These are phyloP conservation scores for Mallotus villosus DNA, from an alignment of 2,797 vertebrate species.

Conservation along the genomic window DNA sequence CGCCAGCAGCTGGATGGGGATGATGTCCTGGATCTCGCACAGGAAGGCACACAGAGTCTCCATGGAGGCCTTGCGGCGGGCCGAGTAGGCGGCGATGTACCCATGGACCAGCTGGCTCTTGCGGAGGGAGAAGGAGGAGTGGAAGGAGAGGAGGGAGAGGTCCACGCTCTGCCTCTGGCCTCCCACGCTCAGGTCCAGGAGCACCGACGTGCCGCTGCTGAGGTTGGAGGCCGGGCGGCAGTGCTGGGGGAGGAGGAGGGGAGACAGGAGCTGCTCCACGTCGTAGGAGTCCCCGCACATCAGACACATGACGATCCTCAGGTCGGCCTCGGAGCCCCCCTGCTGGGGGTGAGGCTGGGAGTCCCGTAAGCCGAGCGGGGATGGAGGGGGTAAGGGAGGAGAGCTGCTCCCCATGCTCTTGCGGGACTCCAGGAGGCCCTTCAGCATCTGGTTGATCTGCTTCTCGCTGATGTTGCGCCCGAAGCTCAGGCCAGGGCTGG, in stretches of 20 bases:
- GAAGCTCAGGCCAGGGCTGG: conserved; percentile 88
- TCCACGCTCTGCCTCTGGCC: conserved; percentile 84
- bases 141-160: conserved; percentile 89
- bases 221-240: conserved; percentile 80
- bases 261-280: conserved; percentile 87
- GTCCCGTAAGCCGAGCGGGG: conserved; percentile 79
- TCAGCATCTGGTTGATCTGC: conserved; percentile 90
- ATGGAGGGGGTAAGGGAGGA: conserved; percentile 70
- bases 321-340: conserved; percentile 76
- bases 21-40: conserved; percentile 95
- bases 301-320: conserved; percentile 90
- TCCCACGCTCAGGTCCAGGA: conserved; percentile 83
- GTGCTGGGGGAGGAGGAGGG: conserved; percentile 84
- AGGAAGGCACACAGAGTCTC: conserved; percentile 94
- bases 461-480: conserved; percentile 91
- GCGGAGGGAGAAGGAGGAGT: conserved; percentile 90
- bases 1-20: conserved; percentile 91
- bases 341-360: conserved; percentile 68
- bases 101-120: conserved; percentile 92
- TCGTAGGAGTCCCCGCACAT: conserved; percentile 93
- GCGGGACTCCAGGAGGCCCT: conserved; percentile 84
- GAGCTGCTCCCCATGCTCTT: conserved; percentile 80
- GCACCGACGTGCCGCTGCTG: conserved; percentile 79
- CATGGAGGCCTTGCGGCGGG: conserved; percentile 88
- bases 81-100: conserved; percentile 91